Evolutionary conservation across 2,113 vertebrate species (phyloP), one percentile per base, ranked within the genome.

Genomic region (Limanda limanda): DNA sequence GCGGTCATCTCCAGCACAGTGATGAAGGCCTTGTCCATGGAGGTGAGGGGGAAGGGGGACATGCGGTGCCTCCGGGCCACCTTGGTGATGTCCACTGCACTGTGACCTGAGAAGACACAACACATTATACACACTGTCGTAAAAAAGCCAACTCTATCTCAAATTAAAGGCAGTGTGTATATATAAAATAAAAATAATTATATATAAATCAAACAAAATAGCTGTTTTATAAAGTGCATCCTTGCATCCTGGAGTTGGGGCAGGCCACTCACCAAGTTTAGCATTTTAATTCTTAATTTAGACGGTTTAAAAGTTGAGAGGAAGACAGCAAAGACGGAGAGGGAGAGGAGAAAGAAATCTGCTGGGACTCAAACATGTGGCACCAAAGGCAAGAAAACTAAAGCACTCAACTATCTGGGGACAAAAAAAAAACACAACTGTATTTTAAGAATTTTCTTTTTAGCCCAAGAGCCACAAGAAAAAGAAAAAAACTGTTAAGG

Each of bases 1-100:
- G 97, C 96, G 27, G 98, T 99, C 97, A 99, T 99, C 94, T 99
- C 98, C 91, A 99, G 94, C 91, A 99, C 98, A 93, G 98, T 99
- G 94, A 99, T 98, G 94, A 99, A 99, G 94, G 98, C 98, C 94
- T 99, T 99, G 94, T 99, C 98, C 98, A 99, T 99, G 79, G 98
- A 99, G 71, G 98, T 99, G 90, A 99, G 92, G 61, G 98, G 98
- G 91, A 99, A 99, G 18, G 98, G 97, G 88, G 98, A 99, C 97
- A 98, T 99, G 85, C 98, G 98, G 89, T 99, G 97, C 89, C 98
- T 96, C 93, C 97, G 96, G 85, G 97, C 97, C 91, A 99, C 97
- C 95, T 99, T 99, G 87, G 97, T 99, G 89, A 99, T 99, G 92
- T 99, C 98, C 85, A 99, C 98, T 76, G 98, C 97, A 92, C 98